Evolutionary conservation across 2,113 vertebrate genomes (phyloP), one percentile per base, ranked within the genome.

Genomic region (Otolemur garnettii): DNA sequence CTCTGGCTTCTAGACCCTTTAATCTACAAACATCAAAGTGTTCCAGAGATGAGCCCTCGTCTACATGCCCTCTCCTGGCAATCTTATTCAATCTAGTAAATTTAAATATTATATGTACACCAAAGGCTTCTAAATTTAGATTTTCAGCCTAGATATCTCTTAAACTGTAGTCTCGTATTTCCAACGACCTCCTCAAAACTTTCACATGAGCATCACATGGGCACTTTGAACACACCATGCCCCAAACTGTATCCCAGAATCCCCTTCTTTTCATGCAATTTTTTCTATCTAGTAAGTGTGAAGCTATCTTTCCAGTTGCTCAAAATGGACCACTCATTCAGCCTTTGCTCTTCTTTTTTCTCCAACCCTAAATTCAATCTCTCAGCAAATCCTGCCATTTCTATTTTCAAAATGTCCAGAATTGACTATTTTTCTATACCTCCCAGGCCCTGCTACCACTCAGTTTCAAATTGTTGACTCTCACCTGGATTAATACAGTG

Each of bases 381-480:
- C 50, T 84, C 45, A 64, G 12, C 12, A 88, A 92, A 93, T 96
- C 22, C 17, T 93, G 15, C 53, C 38, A 26, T 12, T 38, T 21
- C 22, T 78, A 33, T 69, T 84, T 82, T 71, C 12, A 71, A 75
- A 64, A 33, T 15, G 33, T 82, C 45, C 38, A 87, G 15, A 94
- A 68, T 10, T 33, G 12, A 72, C 26, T 81, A 19, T 77, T 55
- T 83, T 7, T 84, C 12, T 84, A 18, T 3, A 81, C 12, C 82
- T 72, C 75, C 1, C n/a, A n/a, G 45, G 7, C 7, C 15, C 66
- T 80, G n/a, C 33, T 88, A 69, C 3, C 4, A 42, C 10, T 0
- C 35, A 83, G 3, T 53, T 88, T 26, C 35, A 72, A 86, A 64
- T 2, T 13, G 3, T 21, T 19, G 28, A 26, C 11, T n/a, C 38